phyloP scores from a whole-genome alignment of 2,113 vertebrate species.

The Prolemur simus region DNA sequence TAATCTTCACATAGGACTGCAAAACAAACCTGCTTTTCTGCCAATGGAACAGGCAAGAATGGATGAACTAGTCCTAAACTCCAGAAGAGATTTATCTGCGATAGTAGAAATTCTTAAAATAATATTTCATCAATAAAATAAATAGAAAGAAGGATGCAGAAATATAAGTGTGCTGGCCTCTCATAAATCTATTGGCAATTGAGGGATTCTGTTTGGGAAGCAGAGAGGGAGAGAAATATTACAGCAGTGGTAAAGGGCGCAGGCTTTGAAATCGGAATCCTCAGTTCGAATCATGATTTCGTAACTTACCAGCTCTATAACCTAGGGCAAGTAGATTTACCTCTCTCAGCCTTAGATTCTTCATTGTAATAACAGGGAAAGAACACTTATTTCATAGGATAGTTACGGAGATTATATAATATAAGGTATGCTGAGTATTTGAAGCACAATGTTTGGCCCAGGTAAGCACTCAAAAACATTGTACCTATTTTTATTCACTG shows the following conservation, averaged over 20 bases:
- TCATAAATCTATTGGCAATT: not conserved
- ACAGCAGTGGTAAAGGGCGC: not conserved
- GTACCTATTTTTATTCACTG: not conserved
- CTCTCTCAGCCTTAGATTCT: not conserved
- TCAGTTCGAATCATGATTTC: not conserved
- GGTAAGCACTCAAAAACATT: not conserved
- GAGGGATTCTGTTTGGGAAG: not conserved
- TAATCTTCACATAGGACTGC: slow-evolving; percentile 36
- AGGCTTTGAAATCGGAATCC: not conserved
- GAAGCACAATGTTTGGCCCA: not conserved
- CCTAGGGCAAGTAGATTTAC: not conserved
- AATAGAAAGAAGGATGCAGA: slow-evolving; percentile 15
- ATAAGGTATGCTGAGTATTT: not conserved
- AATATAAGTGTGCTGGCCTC: not conserved
- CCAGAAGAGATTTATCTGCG: slow-evolving; percentile 39
- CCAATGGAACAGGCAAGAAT: slow-evolving; percentile 50
- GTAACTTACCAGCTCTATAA: not conserved
- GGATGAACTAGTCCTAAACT: slow-evolving; percentile 35
- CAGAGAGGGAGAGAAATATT: not conserved
- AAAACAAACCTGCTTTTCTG: slow-evolving; percentile 64
- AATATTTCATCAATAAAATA: slow-evolving; percentile 24
- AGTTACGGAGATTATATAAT: not conserved
- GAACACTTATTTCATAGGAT: not conserved
- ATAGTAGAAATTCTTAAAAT: slow-evolving; percentile 57
- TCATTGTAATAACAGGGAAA: not conserved